Evolutionary conservation across 2,888 invertebrate species (phyloP), one percentile per base, ranked within the genome.

Genomic region (Isoperla grammatica): DNA sequence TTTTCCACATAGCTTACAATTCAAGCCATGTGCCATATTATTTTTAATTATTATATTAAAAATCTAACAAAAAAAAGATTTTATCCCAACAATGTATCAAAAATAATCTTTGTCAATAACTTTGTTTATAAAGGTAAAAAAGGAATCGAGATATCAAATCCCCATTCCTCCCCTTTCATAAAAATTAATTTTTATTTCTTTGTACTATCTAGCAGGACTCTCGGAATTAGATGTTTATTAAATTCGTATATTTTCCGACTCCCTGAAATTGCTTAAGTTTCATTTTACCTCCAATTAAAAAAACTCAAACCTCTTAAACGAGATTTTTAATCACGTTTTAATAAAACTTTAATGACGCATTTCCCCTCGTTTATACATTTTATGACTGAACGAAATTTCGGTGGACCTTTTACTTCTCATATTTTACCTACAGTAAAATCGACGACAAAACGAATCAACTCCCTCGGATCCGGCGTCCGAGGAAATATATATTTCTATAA

Each of bases 61-160:
- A 76, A 75, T 76, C 75, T 77, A 78, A 78, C 76, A 77, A 78
- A 77, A 53, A 53, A 77, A 76, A 76, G 75, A 75, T 76, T 67
- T 68, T 68, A 75, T 76, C 75, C 80, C 80, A 81, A 81, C 80
- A 81, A 79, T 77, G 80, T 82, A 81, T 81, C 81, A 82, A 81
- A 81, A 81, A 81, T 82, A 81, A 78, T 79, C 79, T 79, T 77
- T 77, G 77, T 77, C 68, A 69, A 67, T 67, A 70, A 64, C 61
- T 62, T 62, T 62, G 69, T 68, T 70, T 69, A 69, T 67, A 70
- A 71, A 72, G 69, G 70, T 72, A 72, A 71, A 71, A 71, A 71
- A 71, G 70, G 66, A 66, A 53, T 42, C 13, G 23, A 46, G 49
- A 56, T 56, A 22, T 65, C 65, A 69, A 68, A 69, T 68, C 67